Percentiles rank a stretch among this genome's conserved stretches.
phyloP scores from a whole-genome alignment of 2,113 vertebrate genomes.

The Platycercus adscitus region DNA sequence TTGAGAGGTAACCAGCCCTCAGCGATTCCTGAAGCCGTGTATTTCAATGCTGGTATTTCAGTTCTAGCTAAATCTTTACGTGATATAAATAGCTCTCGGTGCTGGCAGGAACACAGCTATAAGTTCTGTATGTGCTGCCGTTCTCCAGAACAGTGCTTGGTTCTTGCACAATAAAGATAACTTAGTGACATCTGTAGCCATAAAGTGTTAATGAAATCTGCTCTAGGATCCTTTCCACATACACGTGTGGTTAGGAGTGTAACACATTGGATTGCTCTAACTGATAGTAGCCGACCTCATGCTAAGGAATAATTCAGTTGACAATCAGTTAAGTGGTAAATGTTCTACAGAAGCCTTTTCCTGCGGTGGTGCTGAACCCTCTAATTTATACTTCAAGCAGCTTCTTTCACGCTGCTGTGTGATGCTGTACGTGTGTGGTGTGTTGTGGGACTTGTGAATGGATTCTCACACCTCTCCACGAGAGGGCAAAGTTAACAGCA shows the following conservation, averaged over 20 bases:
- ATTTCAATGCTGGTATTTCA: background rate
- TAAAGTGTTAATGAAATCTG: background rate
- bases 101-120: rapidly evolving
- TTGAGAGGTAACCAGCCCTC: background rate
- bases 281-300: background rate
- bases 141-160: rapidly evolving
- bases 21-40: background rate
- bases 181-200: background rate
- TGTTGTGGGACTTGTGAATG: background rate
- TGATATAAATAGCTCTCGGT: background rate
- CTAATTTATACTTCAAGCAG: background rate
- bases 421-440: too few relatives aligned
- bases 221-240: background rate
- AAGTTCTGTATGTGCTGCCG: rapidly evolving
- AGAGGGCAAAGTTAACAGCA: background rate
- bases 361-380: background rate
- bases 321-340: background rate
- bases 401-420: rapidly evolving
- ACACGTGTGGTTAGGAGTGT: background rate
- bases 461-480: background rate
- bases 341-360: background rate
- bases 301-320: background rate
- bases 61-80: background rate
- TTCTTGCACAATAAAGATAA: background rate
- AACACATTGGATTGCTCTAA: rapidly evolving